Evolutionary conservation across 2,888 invertebrate genomes (phyloP).

Genomic region (Ectobius pallidus): DNA sequence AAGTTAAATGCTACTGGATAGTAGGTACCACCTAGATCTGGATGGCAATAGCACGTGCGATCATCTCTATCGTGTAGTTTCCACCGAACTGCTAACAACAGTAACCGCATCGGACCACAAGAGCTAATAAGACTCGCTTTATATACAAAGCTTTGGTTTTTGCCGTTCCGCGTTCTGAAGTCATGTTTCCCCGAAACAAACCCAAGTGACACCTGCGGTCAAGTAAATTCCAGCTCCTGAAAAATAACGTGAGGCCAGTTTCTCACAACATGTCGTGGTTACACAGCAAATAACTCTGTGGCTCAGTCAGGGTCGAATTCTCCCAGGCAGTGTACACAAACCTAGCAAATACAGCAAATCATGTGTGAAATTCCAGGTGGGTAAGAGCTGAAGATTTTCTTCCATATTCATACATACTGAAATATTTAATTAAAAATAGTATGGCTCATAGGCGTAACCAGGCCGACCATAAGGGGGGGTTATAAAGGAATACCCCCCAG

Average conservation of each 20-base stretch:
- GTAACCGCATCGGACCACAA: slow-evolving; percentile 8
- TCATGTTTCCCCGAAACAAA: slow-evolving; percentile 27
- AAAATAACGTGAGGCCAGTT: not conserved
- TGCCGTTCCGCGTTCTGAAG: slow-evolving; percentile 18
- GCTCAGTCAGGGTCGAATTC: not conserved
- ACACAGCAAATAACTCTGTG: slow-evolving; percentile 11
- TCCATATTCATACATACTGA: too few relatives aligned
- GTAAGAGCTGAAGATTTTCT: too few relatives aligned
- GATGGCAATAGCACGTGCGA: slow-evolving; percentile 16
- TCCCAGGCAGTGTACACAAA: too few relatives aligned
- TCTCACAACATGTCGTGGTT: slow-evolving; percentile 4
- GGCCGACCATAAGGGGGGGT: too few relatives aligned
- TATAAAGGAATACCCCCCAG: too few relatives aligned
- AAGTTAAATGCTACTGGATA: slow-evolving; percentile 10
- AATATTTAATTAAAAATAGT: too few relatives aligned
- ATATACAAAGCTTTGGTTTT: slow-evolving; percentile 22
- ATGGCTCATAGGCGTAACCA: too few relatives aligned
- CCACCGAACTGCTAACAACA: slow-evolving; percentile 20
- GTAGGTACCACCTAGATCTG: not conserved
- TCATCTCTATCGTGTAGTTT: slow-evolving; percentile 8
- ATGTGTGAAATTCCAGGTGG: too few relatives aligned
- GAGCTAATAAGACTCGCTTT: slow-evolving; percentile 17
- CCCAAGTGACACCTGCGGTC: slow-evolving; percentile 23
- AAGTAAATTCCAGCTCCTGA: not conserved
- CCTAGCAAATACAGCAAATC: too few relatives aligned